Percentiles rank a stretch among this genome's conserved stretches.
phyloP scores from a whole-genome alignment of 2,113 vertebrate genomes.

The Diglossa brunneiventris region DNA sequence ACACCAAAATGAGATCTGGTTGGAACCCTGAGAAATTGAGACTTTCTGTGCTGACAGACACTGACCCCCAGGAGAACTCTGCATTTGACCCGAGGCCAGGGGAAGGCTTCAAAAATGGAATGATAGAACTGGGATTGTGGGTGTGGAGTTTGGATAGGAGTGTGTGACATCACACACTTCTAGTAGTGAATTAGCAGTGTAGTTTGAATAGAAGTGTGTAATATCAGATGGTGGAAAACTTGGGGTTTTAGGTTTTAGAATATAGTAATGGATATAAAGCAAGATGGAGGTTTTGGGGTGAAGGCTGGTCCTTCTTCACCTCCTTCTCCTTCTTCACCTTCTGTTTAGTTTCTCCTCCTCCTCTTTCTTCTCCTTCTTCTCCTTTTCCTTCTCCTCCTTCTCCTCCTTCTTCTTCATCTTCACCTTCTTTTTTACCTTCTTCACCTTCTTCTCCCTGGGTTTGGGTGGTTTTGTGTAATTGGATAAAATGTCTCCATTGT shows the following conservation, averaged over 20 bases:
- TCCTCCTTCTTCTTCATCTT: too few relatives aligned
- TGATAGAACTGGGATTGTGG: background rate
- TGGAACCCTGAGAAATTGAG: background rate
- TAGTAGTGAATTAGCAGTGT: too few relatives aligned
- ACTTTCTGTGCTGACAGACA: background rate
- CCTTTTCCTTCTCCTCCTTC: fast-evolving
- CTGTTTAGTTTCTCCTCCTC: background rate
- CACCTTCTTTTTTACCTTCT: too few relatives aligned
- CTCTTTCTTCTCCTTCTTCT: too few relatives aligned
- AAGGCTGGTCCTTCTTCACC: background rate
- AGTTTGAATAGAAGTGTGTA: too few relatives aligned
- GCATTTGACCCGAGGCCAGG: background rate
- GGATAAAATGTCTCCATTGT: background rate
- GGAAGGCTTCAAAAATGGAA: background rate
- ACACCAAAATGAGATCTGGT: background rate
- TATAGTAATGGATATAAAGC: background rate
- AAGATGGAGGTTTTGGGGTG: background rate
- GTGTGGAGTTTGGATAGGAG: too few relatives aligned
- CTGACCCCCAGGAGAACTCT: background rate
- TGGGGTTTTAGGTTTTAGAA: background rate
- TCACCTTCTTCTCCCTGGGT: background rate
- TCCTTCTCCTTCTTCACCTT: fast-evolving
- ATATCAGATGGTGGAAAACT: too few relatives aligned
- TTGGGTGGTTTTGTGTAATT: background rate
- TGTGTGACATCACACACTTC: background rate